phyloP scores from a whole-genome alignment of 2,113 vertebrate genomes.

The Cyanistes caeruleus region DNA sequence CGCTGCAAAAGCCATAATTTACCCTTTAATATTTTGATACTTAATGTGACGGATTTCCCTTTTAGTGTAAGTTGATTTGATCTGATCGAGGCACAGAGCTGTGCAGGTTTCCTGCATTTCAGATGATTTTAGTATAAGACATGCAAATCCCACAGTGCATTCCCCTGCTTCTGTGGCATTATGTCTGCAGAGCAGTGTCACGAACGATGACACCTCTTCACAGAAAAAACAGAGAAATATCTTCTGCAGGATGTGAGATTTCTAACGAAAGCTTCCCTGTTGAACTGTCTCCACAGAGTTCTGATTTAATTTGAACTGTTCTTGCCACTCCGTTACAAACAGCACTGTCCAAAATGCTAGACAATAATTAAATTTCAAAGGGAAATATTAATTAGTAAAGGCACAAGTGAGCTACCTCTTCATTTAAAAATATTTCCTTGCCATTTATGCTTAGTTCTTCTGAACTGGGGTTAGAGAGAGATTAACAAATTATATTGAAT shows the following conservation, averaged over 20 bases:
- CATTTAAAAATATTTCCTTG: conserved; percentile 36
- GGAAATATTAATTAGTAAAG: conserved; percentile 45
- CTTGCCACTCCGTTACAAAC: not conserved
- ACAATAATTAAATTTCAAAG: conserved; percentile 39
- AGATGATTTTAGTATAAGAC: conserved; percentile 1
- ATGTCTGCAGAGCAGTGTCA: not conserved
- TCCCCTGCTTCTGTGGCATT: not conserved
- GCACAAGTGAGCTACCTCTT: conserved; percentile 13
- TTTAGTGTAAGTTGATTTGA: not conserved
- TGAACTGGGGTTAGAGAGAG: not conserved
- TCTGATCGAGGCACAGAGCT: not conserved
- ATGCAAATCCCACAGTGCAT: conserved; percentile 26
- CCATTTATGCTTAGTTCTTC: not conserved
- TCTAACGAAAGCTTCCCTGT: not conserved
- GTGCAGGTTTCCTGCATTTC: not conserved
- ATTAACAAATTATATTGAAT: conserved; percentile 30
- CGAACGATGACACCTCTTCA: not conserved
- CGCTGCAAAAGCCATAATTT: not conserved
- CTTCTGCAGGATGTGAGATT: not conserved
- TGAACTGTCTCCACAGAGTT: conserved; percentile 41
- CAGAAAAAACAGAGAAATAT: not conserved
- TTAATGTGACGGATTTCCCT: not conserved
- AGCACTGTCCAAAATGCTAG: not conserved
- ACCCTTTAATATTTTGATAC: conserved; percentile 31
- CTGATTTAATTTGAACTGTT: conserved; percentile 4